Base-by-base conservation (phyloP, 2,113 vertebrate genomes). In the Planiliza haematocheilus region DNA sequence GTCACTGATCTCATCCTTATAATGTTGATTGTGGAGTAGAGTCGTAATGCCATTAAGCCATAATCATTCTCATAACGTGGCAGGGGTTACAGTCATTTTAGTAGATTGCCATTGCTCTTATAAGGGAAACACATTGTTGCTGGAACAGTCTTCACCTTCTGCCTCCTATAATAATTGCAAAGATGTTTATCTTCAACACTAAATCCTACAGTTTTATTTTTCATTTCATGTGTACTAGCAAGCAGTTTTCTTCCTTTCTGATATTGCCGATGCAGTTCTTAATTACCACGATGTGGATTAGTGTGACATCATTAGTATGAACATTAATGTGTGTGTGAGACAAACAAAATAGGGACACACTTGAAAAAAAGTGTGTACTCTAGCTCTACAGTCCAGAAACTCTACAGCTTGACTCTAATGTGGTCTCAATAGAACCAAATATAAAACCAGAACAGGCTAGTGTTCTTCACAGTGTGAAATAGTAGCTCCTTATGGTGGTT, bases 361-460 rank as follows among this genome's bases (percentile, higher is more conserved):
- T n/a, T n/a, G n/a, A n/a, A 7, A 43, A 6, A n/a, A 2, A n/a
- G 14, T n/a, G n/a, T n/a, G n/a, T n/a, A n/a, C 16, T 45, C 43
- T 45, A n/a, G n/a, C n/a, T 7, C 7, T n/a, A 2, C 7, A 45
- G 16, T 14, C 16, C 14, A 45, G 16, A n/a, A n/a, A 45, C 43
- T 45, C 43, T 13, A 16, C 13, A 14, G 1, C 4, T 43, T 43
- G 5, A 12, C 42, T 43, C 14, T 46, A 49, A 77, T 20, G 20
- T n/a, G 10, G 7, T 16, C 24, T 30, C 42, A 21, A 13, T 20
- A 30, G 43, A 37, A 43, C 42, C 2, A 36, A 59, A 20, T 18
- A 20, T 16, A 51, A 60, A 50, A 67, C 10, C 11, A 51, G 8
- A 36, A 72, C 10, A 64, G 64, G 36, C 60, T 66, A 11, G 2